Base-by-base conservation (phyloP, 2,888 invertebrate genomes). In the Iselma pallidipennis region DNA sequence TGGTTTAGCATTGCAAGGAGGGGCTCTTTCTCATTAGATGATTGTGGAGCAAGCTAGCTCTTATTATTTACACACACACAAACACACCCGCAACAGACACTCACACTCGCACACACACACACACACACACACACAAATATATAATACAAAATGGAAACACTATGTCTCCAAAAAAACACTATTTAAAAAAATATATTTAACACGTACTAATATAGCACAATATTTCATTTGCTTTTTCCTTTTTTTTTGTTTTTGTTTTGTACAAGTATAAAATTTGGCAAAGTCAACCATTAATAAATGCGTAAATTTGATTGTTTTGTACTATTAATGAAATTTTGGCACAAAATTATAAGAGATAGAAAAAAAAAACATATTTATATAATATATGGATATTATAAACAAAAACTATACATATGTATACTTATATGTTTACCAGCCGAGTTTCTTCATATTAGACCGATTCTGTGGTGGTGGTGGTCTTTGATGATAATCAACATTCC, bases 401-500 rank as follows among this genome's bases (percentile, higher is more conserved):
- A n/a, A n/a, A n/a, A n/a, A n/a, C n/a, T n/a, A n/a, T n/a, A n/a
- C n/a, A n/a, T n/a, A n/a, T n/a, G n/a, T n/a, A n/a, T n/a, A n/a
- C n/a, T n/a, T 33, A 48, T 55, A 19, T 52, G 55, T 63, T 63
- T 69, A 70, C 60, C 69, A 70, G 52, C 49, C 56, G 10, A 74
- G 66, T 63, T 71, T 69, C 60, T 74, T 74, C 25, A 67, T 49
- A 62, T 61, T 66, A 21, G 52, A 59, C 26, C 60, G 55, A n/a
- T 21, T 14, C 19, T 61, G 59, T n/a, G 37, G 6, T 42, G 67
- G 62, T 21, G 74, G 65, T 23, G n/a, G n/a, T n/a, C n/a, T n/a
- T n/a, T 69, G 71, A 19, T 75, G 73, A 3, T 75, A 71, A 59
- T 85, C 88, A 12, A 85, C 84, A 69, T 87, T 87, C 87, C 88